These are phyloP conservation scores for Ornithoptera alexandrae DNA, from an alignment of 2,888 invertebrate species.

Conservation along the genomic window DNA sequence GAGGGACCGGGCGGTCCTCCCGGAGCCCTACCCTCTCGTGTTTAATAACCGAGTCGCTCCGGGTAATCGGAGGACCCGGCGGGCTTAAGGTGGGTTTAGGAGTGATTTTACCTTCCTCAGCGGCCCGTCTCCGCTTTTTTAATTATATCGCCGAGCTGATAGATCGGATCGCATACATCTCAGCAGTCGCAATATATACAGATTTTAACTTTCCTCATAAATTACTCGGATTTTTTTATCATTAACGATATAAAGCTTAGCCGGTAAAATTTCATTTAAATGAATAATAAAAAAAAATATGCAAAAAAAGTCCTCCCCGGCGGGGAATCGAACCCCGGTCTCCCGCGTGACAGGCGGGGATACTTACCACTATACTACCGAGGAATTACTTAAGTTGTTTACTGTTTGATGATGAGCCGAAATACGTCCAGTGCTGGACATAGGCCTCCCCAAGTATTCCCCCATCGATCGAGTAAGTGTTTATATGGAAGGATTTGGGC, in stretches of 20 bases:
- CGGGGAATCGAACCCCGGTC: slow-evolving; percentile 81
- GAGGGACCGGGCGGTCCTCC: slow-evolving; percentile 18
- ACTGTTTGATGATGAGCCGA: too few species aligned
- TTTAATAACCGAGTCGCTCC: slow-evolving; percentile 26
- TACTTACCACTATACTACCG: slow-evolving; percentile 80
- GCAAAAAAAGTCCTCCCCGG: slow-evolving; percentile 47
- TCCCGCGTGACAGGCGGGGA: slow-evolving; percentile 81
- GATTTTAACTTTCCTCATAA: too few species aligned
- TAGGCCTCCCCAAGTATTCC: too few species aligned
- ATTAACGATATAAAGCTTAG: too few species aligned
- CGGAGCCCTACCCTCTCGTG: slow-evolving; percentile 13
- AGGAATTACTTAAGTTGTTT: slow-evolving; percentile 43
- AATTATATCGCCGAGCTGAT: background rate
- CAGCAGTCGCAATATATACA: too few species aligned
- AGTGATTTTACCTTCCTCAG: background rate
- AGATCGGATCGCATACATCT: background rate
- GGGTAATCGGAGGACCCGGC: slow-evolving; percentile 20
- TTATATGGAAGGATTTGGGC: too few species aligned
- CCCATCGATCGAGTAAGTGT: too few species aligned
- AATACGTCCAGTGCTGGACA: too few species aligned
- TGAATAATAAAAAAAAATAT: background rate
- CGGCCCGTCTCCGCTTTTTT: background rate
- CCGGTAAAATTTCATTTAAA: too few species aligned
- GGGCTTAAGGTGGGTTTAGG: slow-evolving; percentile 5
- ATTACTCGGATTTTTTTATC: too few species aligned